These are phyloP conservation scores for Nasonia giraulti DNA, from an alignment of 1,140 invertebrate genomes.

Conservation along the genomic window DNA sequence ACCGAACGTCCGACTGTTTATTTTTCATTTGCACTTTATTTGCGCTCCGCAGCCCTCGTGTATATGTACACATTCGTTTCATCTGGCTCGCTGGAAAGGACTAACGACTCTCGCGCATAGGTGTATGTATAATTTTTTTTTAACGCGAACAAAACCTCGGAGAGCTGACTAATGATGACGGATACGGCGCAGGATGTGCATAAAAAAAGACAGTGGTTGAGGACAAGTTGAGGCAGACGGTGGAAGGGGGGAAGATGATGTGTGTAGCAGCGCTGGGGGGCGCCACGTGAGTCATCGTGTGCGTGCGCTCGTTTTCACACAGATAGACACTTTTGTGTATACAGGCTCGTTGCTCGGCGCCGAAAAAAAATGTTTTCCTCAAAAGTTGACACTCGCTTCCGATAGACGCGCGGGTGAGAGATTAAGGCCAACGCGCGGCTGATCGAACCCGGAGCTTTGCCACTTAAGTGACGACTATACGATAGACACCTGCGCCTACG, in stretches of 20 bases:
- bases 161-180: no score
- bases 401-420: background rate
- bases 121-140: no score
- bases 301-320: background rate
- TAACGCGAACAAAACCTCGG: no score
- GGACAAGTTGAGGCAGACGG: background rate
- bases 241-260: no score
- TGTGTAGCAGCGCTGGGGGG: no score
- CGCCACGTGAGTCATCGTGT: conserved; percentile 12
- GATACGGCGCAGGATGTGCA: no score
- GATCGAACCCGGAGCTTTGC: background rate
- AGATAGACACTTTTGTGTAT: background rate
- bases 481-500: background rate
- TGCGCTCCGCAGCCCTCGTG: background rate
- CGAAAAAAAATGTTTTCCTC: background rate
- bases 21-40: conserved; percentile 5
- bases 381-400: background rate
- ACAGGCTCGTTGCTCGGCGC: background rate
- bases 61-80: background rate
- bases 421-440: background rate
- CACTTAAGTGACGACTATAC: background rate
- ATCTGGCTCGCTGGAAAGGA: background rate
- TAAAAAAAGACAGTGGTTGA: no score
- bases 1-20: background rate
- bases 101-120: background rate